A percentile compares a stretch with the other conserved stretches of the same genome.
Evolutionary conservation across 2,797 vertebrate species (phyloP).

Genomic region (Mionectes olivaceus): DNA sequence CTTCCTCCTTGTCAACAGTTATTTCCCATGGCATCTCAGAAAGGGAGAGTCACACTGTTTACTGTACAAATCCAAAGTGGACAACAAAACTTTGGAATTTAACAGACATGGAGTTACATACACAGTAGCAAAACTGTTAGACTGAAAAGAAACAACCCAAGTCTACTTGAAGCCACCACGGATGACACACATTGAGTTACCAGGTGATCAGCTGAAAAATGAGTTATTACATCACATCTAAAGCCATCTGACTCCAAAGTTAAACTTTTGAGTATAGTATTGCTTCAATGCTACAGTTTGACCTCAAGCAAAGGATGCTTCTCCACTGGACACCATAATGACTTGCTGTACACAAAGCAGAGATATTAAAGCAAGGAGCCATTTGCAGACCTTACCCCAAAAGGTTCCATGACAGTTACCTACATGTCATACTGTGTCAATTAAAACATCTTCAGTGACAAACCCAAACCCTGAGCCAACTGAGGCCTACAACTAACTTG

Average conservation of each 20-base stretch:
- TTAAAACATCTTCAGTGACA: neutral
- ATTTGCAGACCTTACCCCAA: neutral
- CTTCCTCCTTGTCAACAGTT: constrained; percentile 3
- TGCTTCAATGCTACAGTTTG: neutral
- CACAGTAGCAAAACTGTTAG: constrained; percentile 17
- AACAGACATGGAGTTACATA: constrained; percentile 28
- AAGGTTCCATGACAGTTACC: neutral
- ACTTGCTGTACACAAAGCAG: neutral
- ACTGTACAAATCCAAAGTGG: constrained; percentile 31
- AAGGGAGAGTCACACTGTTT: neutral
- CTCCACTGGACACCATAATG: neutral
- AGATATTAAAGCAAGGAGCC: neutral
- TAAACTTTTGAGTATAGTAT: neutral
- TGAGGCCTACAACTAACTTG: neutral
- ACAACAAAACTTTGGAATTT: constrained; percentile 22
- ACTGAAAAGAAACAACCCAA: constrained; percentile 13
- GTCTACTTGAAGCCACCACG: neutral
- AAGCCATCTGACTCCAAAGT: neutral
- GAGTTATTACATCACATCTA: neutral
- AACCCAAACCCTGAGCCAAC: neutral
- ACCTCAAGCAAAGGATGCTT: neutral
- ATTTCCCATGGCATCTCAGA: constrained; percentile 13
- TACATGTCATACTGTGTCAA: neutral
- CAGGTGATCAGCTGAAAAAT: constrained; percentile 36
- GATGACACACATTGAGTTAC: constrained; percentile 27